Evolutionary conservation across 2,797 vertebrate genomes (phyloP), one percentile per base, ranked within the genome.

Genomic region (Ambastaia sidthimunki): DNA sequence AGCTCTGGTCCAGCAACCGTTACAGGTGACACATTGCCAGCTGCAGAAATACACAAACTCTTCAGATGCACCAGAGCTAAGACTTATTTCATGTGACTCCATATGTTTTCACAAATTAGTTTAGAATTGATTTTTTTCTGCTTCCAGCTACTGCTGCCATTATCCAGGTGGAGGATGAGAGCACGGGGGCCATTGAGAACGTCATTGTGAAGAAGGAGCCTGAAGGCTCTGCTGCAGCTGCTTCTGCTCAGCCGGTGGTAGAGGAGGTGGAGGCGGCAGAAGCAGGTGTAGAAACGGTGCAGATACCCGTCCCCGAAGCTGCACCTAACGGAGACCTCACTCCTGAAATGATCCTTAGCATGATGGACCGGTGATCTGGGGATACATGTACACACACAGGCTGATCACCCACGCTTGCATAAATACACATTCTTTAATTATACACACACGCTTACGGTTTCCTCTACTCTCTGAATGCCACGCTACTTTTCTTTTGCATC

Each of bases 341-440:
- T 0, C 97, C 98, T 16, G 97, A 98, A 92, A 99, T 99, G 98
- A 99, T 99, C 89, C 95, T 99, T 73, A 99, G 98, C 92, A 98
- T 98, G 97, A 99, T 99, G 97, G 97, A 99, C 94, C 97, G 97
- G 95, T 99, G 97, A 99, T 96, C 89, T 84, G 54, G 48, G n/a
- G 50, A 23, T 25, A 19, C 21, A 57, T 31, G 48, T n/a, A 23
- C 41, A 76, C 28, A 82, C 79, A 48, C 7, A 87, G 52, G 11
- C 31, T 19, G 48, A 65, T 78, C 82, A 81, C 71, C 81, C 44
- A 47, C 72, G 67, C 80, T 74, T 80, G n/a, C 65, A 16, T 54
- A 81, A 84, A 86, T 81, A 86, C 74, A 78, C 59, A 60, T 66
- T 50, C 50, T 60, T 37, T 57, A 13, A 67, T 41, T 71, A 44